phyloP scores from a whole-genome alignment of 2,888 invertebrate genomes.

The Melikaiella ostensackeni region DNA sequence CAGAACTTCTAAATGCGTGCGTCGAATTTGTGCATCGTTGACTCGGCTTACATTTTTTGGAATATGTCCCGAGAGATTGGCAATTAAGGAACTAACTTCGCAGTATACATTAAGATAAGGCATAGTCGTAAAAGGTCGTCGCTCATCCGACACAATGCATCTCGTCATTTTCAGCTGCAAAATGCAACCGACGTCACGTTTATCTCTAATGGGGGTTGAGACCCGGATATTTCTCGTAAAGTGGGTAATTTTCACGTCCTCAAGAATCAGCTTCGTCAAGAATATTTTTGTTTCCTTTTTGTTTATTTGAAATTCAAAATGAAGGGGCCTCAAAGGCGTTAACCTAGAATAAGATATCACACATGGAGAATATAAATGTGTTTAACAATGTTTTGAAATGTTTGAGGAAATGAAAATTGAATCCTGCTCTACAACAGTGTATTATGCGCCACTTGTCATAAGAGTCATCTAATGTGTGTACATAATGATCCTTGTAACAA shows the following conservation, averaged over 20 bases:
- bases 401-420: no score
- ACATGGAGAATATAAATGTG: no score
- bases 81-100: slow-evolving; percentile 8
- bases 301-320: not conserved
- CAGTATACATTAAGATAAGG: slow-evolving; percentile 10
- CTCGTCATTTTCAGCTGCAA: slow-evolving; percentile 22
- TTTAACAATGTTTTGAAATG: no score
- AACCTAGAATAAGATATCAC: no score
- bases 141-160: slow-evolving; percentile 18
- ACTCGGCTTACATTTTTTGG: slow-evolving; percentile 21
- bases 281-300: not conserved
- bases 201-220: slow-evolving; percentile 15
- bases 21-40: slow-evolving; percentile 1
- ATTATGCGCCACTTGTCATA: no score
- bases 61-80: slow-evolving; percentile 14
- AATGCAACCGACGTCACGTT: slow-evolving; percentile 10
- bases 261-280: not conserved
- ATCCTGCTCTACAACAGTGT: no score
- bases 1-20: not conserved
- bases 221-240: not conserved
- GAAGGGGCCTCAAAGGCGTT: no score
- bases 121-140: slow-evolving; percentile 10
- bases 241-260: not conserved
- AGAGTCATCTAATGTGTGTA: no score
- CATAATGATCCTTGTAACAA: no score